phyloP scores from a whole-genome alignment of 2,888 invertebrate genomes.

The Crepidodera aurea region DNA sequence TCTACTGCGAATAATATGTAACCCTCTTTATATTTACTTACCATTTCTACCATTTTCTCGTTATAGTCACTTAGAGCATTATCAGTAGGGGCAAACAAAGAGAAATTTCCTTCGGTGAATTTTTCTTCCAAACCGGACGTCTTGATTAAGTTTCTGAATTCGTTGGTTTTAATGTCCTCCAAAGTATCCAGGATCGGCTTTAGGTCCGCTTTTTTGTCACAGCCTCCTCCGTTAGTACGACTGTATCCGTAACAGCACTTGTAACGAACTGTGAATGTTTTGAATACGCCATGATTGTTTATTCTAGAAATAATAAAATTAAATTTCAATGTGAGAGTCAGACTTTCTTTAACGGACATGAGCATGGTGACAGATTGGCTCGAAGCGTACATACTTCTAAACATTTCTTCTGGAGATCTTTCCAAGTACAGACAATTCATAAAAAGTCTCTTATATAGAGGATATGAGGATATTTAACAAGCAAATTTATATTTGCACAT shows the following conservation, averaged over 20 bases:
- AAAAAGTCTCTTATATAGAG: too few species aligned
- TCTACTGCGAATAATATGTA: too few species aligned
- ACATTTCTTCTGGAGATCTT: too few species aligned
- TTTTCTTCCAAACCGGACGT: conserved; percentile 63
- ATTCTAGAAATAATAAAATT: conserved; percentile 60
- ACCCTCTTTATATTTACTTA: too few species aligned
- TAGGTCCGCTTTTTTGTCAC: conserved; percentile 64
- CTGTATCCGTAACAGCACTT: conserved; percentile 76
- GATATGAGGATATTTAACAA: too few species aligned
- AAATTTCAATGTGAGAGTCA: too few species aligned
- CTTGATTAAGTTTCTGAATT: conserved; percentile 67
- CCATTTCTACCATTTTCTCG: conserved; percentile 65
- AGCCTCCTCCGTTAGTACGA: conserved; percentile 56
- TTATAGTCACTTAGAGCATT: conserved; percentile 67
- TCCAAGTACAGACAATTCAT: too few species aligned
- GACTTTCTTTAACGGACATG: too few species aligned
- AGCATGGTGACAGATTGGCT: too few species aligned
- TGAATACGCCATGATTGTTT: conserved; percentile 67
- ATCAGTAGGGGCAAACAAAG: conserved; percentile 71
- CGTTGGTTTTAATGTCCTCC: conserved; percentile 66
- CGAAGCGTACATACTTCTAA: too few species aligned
- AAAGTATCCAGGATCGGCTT: conserved; percentile 67
- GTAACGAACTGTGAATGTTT: conserved; percentile 69
- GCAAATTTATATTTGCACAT: too few species aligned
- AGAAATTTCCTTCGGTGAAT: conserved; percentile 65